Base-by-base conservation (phyloP, 2,888 invertebrate genomes). In the Diachrysia chrysitis region DNA sequence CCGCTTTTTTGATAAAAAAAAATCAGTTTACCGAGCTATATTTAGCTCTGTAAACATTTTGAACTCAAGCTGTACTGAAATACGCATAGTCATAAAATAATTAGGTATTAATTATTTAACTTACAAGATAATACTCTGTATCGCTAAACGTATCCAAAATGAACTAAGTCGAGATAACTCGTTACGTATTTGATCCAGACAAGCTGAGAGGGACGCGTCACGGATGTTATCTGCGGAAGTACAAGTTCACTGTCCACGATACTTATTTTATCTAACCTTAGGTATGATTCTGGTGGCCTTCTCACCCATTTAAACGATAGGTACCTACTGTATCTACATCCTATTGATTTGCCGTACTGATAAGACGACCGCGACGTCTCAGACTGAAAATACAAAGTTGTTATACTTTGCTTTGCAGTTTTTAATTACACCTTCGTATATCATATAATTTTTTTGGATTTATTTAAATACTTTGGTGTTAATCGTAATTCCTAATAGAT, bases 191-290 rank as follows among this genome's bases (percentile, higher is more conserved):
- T n/a, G n/a, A 6, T n/a, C 42, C n/a, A 42, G 42, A 42, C 42
- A n/a, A 42, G 42, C n/a, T n/a, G 42, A 42, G 42, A n/a, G 16
- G 16, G 16, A 4, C 37, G 37, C 42, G 42, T 42, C 42, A 42
- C 6, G 48, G 53, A 23, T 53, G 35, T 62, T 73, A 78, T 66
- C 25, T 23, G 53, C 62, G 42, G 48, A 67, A 54, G 71, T 72
- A 72, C n/a, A 63, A 32, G 63, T 78, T 58, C 17, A 59, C 25
- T 58, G 61, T 59, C 46, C n/a, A 9, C 37, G 48, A 67, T 56
- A 72, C 21, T n/a, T 58, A 14, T 57, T 55, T 61, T 72, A 65
- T 55, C 78, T 72, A 53, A 73, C 17, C 19, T 55, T 25, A 48
- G 7, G 42, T n/a, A 42, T 42, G 63, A 48, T 54, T 21, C 0